Conservation (phyloP, 2,113 vertebrate species). For the Antigone vipio region DNA sequence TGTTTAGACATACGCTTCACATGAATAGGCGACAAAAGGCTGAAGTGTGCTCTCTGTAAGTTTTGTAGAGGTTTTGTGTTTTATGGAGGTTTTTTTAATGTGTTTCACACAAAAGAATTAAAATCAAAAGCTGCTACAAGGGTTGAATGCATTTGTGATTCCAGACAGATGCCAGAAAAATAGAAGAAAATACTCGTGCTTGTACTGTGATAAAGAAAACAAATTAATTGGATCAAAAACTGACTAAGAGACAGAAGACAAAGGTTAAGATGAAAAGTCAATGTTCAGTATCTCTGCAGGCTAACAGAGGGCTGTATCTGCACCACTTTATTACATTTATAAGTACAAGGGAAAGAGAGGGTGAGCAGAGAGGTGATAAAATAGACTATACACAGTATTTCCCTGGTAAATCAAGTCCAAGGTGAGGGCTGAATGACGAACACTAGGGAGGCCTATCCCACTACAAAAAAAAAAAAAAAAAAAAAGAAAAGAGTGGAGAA, state of each 20-base stretch:
- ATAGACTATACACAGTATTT: neutral
- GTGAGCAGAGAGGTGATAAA: neutral
- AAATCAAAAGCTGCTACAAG: neutral
- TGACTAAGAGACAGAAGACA: neutral
- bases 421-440: neutral
- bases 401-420: neutral
- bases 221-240: neutral
- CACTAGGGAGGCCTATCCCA: neutral
- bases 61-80: neutral
- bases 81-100: neutral
- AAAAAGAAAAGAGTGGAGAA: neutral
- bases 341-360: neutral
- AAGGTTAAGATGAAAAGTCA: neutral
- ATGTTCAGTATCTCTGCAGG: neutral
- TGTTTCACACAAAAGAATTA: neutral
- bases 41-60: neutral
- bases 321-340: neutral
- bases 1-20: neutral
- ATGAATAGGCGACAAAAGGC: constrained; percentile 16
- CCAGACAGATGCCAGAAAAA: neutral
- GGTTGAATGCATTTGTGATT: neutral
- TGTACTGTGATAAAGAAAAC: neutral
- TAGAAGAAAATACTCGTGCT: neutral
- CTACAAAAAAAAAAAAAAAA: neutral
- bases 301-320: neutral